Conservation (phyloP, 37 sponge, comb jelly and placozoan species). For the Chondrilla cf. caribensis region DNA sequence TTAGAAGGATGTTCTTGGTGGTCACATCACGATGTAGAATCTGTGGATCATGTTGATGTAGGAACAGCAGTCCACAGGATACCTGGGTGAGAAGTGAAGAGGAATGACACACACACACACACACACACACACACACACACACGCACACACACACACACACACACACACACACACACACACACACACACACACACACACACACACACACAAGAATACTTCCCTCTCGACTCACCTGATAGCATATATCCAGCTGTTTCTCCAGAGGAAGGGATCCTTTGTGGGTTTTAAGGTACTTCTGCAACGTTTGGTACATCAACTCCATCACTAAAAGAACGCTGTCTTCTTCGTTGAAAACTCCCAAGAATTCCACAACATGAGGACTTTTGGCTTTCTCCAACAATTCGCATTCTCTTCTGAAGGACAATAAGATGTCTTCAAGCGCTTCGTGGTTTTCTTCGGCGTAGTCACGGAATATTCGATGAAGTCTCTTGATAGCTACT, state of each 20-base stretch:
- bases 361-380: not conserved
- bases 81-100: not conserved
- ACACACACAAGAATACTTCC: no score
- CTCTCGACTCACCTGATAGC: not conserved
- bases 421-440: no score
- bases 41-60: not conserved
- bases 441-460: not conserved
- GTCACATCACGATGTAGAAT: slow-evolving; percentile 3
- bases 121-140: no score
- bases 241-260: slow-evolving; percentile 4
- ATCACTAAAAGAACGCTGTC: not conserved
- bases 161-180: no score
- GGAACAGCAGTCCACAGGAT: not conserved
- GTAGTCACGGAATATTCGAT: slow-evolving; percentile 3
- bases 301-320: slow-evolving; percentile 6
- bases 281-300: not conserved
- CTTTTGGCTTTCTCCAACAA: not conserved
- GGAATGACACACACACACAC: no score
- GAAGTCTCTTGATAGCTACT: slow-evolving; percentile 13
- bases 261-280: not conserved
- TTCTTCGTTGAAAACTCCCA: not conserved
- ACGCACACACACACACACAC: no score
- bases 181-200: no score
- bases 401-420: not conserved
- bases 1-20: not conserved